Evolutionary conservation across 2,113 vertebrate genomes (phyloP), one percentile per base, ranked within the genome.

Genomic region (Oceanites oceanicus): DNA sequence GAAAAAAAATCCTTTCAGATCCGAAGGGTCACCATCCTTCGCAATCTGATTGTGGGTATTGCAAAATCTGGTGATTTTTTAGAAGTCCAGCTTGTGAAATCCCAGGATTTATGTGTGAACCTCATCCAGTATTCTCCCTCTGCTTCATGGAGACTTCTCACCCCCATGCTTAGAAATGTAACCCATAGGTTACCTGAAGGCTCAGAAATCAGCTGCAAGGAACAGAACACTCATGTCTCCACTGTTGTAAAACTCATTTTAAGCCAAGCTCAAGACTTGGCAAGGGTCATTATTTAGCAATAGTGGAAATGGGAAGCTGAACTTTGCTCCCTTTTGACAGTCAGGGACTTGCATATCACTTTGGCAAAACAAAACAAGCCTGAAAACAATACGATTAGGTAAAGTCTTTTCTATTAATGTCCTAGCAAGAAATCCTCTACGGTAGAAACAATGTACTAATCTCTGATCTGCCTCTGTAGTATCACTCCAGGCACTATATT

Each of bases 391-490:
- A 92, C 4, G 3, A 40, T 96, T 96, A 96, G 92, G 85, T 92
- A 95, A 97, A 96, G 63, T 26, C 44, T 90, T 94, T 93, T 86
- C 94, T 96, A 95, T 96, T 96, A 93, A 96, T 84, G 90, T 94
- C 86, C 71, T 47, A 86, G 75, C 55, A 94, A 96, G 92, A 96
- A 96, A 96, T 90, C 58, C 94, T 96, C 84, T 90, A 62, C 0
- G 10, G 71, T 71, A 91, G 72, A 92, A 97, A 96, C 96, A 96
- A 96, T 96, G 88, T 80, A 67, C 77, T 97, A 95, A 97, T 94
- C 96, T 96, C 82, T 2, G 4, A 93, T 86, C 79, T 83, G 86
- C 86, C 75, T 88, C 82, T 53, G 67, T 92, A 92, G 94, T 96
- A 92, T 78, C 85, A 90, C 58, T 92, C 42, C 75, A 86, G 53